Base-by-base conservation (phyloP, 2,797 vertebrate genomes). In the Leptodactylus fallax region DNA sequence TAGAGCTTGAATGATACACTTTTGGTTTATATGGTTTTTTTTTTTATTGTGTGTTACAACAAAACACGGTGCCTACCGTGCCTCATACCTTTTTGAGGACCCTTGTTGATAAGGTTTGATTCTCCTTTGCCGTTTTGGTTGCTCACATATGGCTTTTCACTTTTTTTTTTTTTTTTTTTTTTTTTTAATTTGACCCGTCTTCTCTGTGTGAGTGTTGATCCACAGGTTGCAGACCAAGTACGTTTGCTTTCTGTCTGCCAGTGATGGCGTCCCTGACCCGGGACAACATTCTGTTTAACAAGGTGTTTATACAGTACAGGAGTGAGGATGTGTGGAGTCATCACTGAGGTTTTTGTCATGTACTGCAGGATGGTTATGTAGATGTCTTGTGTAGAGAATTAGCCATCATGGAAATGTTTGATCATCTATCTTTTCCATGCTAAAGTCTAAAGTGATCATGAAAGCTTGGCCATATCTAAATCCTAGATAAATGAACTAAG, bases 191-290 rank as follows among this genome's bases (percentile, higher is more conserved):
- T 77, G 49, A 51, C 12, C 12, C 5, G 47, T 77, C 74, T 53
- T 51, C 72, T 27, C 2, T 25, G 3, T 25, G n/a, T 0, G 36
- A 72, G 10, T 21, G 16, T 74, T 45, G 16, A 1, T 72, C 9
- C 1, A 0, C 23, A 51, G 0, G 47, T 76, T 12, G 47, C 45
- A n/a, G 12, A 12, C 3, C 17, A 71, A 19, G 21, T 14, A 53
- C 53, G 74, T 77, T 77, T 77, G 74, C 8, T 77, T 77, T 51
- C 47, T 77, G 11, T 53, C 74, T 77, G 49, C 47, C 21, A 49
- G 11, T 19, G 13, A 23, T 53, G 74, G 74, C n/a, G 21, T n/a
- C 19, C 49, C 49, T 77, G 21, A 53, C 21, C 74, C 6, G 3
- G 49, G 53, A 53, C 47, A 53, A 23, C 47, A 3, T 27, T 47